Evolutionary conservation across 2,797 vertebrate species (phyloP), one percentile per base, ranked within the genome.

Genomic region (Sebastes jordani): DNA sequence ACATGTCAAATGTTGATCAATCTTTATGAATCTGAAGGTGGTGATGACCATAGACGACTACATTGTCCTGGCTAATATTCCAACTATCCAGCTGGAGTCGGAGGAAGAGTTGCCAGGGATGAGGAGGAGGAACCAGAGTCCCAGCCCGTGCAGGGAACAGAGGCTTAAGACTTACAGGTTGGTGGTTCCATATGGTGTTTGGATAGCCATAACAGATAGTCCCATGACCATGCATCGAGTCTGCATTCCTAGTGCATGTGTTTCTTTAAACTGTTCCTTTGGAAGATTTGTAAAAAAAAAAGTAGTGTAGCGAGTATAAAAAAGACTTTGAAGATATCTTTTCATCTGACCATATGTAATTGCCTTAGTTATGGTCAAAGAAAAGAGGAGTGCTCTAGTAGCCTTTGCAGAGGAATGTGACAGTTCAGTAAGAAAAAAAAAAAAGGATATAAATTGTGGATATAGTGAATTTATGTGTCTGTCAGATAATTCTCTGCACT

Each of bases 81-180:
- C 99, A 58, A 96, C 91, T 52, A 91, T 97, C 78, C 96, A 95
- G 74, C 91, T 98, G 68, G 82, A 94, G 32, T 96, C 90, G 7
- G 95, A 97, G 72, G 94, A 94, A 74, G 95, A 93, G 30, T 82
- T 92, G 25, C 36, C 81, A 23, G 91, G 74, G 38, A 83, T 93
- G 13, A 91, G 92, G 75, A 89, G 88, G 62, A 91, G 79, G 88
- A 95, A 91, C 32, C 95, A 96, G 86, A 96, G 95, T 85, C 96
- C 94, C 62, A 99, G 98, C 88, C 98, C 98, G 0, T 97, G 97
- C 71, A 96, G 97, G 13, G 94, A 96, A 62, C 96, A 98, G 88
- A 96, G 96, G 87, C 89, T 95, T 58, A 95, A 95, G 90, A 95
- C 96, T 63, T 84, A 90, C 82, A 89, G 89, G 94, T 95, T 63